Evolutionary conservation across 30 jellyfish, hydroid and myxozoan genomes (phyloP).

Genomic region (Catostylus mosaicus): DNA sequence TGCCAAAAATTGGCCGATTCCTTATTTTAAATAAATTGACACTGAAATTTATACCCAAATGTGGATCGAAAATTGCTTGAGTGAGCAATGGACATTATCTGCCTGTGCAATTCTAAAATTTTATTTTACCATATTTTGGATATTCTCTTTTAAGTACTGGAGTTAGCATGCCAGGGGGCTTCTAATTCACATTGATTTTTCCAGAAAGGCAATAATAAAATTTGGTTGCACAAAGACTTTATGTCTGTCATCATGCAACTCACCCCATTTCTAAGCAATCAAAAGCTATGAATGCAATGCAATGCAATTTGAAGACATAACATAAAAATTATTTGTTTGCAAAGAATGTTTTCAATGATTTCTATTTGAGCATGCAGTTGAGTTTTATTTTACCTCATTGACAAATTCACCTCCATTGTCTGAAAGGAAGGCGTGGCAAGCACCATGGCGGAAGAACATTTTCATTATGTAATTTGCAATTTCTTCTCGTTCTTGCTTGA

Average conservation of each 20-base stretch:
- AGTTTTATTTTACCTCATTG: slow-evolving; percentile 19
- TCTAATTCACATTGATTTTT: too few species aligned
- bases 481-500: slow-evolving; percentile 1
- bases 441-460: slow-evolving; percentile 8
- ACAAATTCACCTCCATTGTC: slow-evolving; percentile 21
- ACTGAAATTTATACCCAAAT: background rate
- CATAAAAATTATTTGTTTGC: too few species aligned
- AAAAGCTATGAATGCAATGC: background rate
- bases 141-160: too few species aligned
- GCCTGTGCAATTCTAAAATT: too few species aligned
- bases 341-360: background rate
- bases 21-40: background rate
- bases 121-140: too few species aligned
- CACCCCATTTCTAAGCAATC: background rate
- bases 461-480: background rate
- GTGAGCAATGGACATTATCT: too few species aligned
- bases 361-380: background rate
- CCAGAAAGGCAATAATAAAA: background rate
- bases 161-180: too few species aligned
- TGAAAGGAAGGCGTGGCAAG: background rate
- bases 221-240: background rate
- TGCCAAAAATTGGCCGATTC: background rate
- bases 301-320: too few species aligned
- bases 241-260: background rate
- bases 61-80: too few species aligned